Conservation (phyloP, 2,888 invertebrate species). For the Hydraecia micacea region DNA sequence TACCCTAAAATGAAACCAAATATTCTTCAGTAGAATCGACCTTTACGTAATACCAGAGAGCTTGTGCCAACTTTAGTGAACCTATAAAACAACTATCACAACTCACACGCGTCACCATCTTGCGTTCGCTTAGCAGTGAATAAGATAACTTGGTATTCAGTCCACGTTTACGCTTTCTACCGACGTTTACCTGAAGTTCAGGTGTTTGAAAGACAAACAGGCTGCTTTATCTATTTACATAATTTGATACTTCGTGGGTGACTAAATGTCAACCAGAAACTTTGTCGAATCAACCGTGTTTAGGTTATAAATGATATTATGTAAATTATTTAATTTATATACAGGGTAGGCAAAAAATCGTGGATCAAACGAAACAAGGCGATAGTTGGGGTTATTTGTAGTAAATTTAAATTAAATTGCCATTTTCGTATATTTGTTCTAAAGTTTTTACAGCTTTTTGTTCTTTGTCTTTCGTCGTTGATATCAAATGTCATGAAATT, state of each 20-base stretch:
- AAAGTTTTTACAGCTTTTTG: not conserved
- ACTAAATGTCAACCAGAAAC: constrained; percentile 3
- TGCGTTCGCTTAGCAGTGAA: not conserved
- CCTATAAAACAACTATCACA: not conserved
- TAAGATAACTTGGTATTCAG: constrained; percentile 20
- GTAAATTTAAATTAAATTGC: constrained; percentile 25
- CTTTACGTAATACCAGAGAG: not conserved
- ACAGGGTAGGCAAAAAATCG: no score
- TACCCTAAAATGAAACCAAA: not conserved
- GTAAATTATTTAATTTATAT: not conserved
- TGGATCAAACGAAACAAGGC: no score
- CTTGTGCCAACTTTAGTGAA: not conserved
- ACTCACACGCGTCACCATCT: not conserved
- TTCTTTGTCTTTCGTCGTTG: not conserved
- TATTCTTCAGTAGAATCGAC: not conserved
- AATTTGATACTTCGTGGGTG: constrained; percentile 7
- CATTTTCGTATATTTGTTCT: not conserved
- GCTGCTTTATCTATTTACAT: not conserved
- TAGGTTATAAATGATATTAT: not conserved
- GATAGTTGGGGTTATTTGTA: no score
- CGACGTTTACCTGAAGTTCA: constrained; percentile 28
- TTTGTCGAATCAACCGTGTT: not conserved
- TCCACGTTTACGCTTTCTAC: not conserved
- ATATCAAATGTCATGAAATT: not conserved
- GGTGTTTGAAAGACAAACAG: constrained; percentile 18